Percentiles rank a stretch among this genome's conserved stretches.
Conservation (phyloP, 2,113 vertebrate genomes). For the Xyliphius kryptos region DNA sequence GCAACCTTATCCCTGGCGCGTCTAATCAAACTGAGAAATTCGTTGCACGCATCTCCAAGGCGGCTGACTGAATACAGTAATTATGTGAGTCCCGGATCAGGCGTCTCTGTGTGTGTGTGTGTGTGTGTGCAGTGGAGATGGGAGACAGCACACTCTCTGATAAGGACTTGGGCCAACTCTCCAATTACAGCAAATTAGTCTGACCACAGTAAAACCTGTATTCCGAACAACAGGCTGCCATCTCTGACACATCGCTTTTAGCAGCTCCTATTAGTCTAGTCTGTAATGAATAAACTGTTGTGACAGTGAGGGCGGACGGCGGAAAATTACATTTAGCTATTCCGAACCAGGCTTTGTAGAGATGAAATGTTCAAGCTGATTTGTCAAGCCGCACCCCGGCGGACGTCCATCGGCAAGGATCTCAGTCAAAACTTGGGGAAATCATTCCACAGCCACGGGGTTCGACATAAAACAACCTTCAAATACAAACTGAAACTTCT, state of each 20-base stretch:
- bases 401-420: background rate
- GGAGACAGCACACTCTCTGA: conserved; percentile 14
- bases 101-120: too few species aligned
- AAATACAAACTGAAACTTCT: too few species aligned
- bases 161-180: conserved; percentile 35
- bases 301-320: conserved; percentile 28
- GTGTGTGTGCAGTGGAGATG: background rate
- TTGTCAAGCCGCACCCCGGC: background rate
- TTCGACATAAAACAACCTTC: too few species aligned
- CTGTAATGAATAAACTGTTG: conserved; percentile 38
- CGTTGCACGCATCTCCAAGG: conserved; percentile 4
- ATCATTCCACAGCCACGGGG: too few species aligned
- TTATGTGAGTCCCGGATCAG: conserved; percentile 27
- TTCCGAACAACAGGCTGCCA: conserved; percentile 25
- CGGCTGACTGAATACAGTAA: conserved; percentile 13
- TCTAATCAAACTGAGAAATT: conserved; percentile 18
- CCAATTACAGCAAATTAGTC: conserved; percentile 36
- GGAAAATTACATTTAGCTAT: conserved; percentile 25
- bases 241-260: conserved; percentile 30
- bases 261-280: conserved; percentile 21
- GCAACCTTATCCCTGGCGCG: conserved; percentile 4
- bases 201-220: conserved; percentile 34
- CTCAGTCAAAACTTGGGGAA: too few species aligned
- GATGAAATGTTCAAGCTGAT: background rate
- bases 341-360: conserved; percentile 6